Base-by-base conservation (phyloP, 2,888 invertebrate species). In the Salticus scenicus region DNA sequence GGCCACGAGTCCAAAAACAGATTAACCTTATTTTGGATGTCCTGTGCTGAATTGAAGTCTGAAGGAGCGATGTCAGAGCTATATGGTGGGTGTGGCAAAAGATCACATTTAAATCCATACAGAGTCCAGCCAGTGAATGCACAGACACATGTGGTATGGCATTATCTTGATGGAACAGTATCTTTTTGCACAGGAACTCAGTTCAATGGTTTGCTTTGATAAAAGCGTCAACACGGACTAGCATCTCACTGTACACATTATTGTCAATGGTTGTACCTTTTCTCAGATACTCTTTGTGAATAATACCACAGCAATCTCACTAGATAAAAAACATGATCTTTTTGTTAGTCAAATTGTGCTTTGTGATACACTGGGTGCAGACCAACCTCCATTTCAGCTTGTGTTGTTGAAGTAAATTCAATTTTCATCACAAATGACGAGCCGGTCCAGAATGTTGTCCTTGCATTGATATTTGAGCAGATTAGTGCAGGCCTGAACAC, bases 391-490 rank as follows among this genome's bases (percentile, higher is more conserved):
- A n/a, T 57, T 57, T 4, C 4, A 4, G 57, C n/a, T 57, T 57
- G n/a, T 57, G 57, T 57, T 57, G 24, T 57, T 57, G 57, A 57
- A 64, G 1, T 27, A 8, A 64, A 66, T 67, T n/a, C 31, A 67
- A 12, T 33, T 67, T 67, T 67, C 67, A 67, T 67, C 67, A 31
- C 67, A 67, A 30, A 33, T 33, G 67, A 67, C 33, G n/a, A 67
- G 30, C 31, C 20, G 20, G 67, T n/a, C 17, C 14, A 31, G 30
- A 31, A 31, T 30, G 10, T 31, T 67, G 67, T 67, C 67, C 33
- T 67, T 67, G 33, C 20, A n/a, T 31, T 67, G 31, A 67, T 67
- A 67, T 67, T 67, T n/a, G 67, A 67, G 67, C 31, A 31, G 31
- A 31, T 67, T 67, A 67, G 31, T 67, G 31, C 67, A 67, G 67